A percentile compares a stretch with the other conserved stretches of the same genome.
These are phyloP conservation scores for Tribolium castaneum DNA, from an alignment of 1,140 invertebrate genomes.

Conservation along the genomic window DNA sequence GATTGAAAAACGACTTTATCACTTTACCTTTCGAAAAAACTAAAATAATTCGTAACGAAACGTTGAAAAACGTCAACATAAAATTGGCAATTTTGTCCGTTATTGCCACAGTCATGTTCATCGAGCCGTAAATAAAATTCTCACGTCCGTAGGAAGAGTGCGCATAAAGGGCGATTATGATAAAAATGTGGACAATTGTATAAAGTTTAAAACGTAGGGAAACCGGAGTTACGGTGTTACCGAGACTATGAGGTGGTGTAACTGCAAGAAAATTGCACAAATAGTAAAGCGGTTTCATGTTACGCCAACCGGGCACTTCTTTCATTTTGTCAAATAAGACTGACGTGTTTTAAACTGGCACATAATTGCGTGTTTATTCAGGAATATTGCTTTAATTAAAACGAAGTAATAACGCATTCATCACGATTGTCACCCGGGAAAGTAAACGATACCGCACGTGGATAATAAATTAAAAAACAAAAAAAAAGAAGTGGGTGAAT, in stretches of 20 bases:
- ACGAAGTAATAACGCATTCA: not conserved
- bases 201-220: not conserved
- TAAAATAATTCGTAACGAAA: not conserved
- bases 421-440: not conserved
- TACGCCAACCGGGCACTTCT: not conserved
- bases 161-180: not conserved
- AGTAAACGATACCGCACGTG: too few relatives aligned
- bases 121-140: not conserved
- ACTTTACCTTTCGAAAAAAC: not conserved
- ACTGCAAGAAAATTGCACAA: constrained; percentile 3
- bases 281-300: constrained; percentile 2
- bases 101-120: not conserved
- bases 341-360: not conserved
- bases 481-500: too few relatives aligned
- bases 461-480: too few relatives aligned
- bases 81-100: constrained; percentile 7
- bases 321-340: not conserved
- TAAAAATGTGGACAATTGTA: not conserved
- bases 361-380: not conserved
- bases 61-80: not conserved
- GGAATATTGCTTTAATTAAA: not conserved
- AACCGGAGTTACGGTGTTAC: not conserved
- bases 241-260: not conserved
- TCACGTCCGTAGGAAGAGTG: not conserved
- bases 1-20: not conserved